Evolutionary conservation across 2,797 vertebrate genomes (phyloP).

Genomic region (Dicrostonyx torquatus): DNA sequence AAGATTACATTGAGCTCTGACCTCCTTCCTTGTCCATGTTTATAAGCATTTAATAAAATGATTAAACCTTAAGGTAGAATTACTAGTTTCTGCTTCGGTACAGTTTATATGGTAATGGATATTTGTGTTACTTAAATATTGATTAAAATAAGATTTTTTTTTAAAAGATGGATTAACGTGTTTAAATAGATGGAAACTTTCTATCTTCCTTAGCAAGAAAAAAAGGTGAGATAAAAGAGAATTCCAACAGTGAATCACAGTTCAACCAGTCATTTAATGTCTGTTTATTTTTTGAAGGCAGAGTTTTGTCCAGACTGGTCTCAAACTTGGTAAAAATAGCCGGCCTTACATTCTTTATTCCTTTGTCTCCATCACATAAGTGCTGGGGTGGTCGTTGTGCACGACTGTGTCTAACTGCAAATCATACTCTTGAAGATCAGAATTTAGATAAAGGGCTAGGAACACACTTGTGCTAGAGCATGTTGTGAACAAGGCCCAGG

Average conservation of each 20-base stretch:
- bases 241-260: background rate
- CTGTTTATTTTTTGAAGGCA: background rate
- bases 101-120: constrained; percentile 55
- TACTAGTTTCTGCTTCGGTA: constrained; percentile 23
- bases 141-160: constrained; percentile 46
- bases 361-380: background rate
- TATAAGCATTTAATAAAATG: constrained; percentile 73
- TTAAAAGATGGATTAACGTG: constrained; percentile 5
- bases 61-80: constrained; percentile 56
- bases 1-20: constrained; percentile 42
- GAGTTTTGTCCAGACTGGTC: background rate
- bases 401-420: background rate
- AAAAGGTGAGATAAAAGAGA: background rate
- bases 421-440: background rate
- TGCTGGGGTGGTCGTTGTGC: background rate
- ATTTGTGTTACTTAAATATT: constrained; percentile 54
- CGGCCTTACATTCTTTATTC: background rate
- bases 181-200: constrained; percentile 51
- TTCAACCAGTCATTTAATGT: background rate
- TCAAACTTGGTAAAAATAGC: background rate
- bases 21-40: constrained; percentile 43
- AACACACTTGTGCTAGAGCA: background rate
- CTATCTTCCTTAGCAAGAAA: background rate
- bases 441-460: constrained; percentile 17
- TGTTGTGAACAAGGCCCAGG: background rate